These are phyloP conservation scores for Cephus pygmeus DNA, from an alignment of 2,888 invertebrate genomes.

Conservation along the genomic window DNA sequence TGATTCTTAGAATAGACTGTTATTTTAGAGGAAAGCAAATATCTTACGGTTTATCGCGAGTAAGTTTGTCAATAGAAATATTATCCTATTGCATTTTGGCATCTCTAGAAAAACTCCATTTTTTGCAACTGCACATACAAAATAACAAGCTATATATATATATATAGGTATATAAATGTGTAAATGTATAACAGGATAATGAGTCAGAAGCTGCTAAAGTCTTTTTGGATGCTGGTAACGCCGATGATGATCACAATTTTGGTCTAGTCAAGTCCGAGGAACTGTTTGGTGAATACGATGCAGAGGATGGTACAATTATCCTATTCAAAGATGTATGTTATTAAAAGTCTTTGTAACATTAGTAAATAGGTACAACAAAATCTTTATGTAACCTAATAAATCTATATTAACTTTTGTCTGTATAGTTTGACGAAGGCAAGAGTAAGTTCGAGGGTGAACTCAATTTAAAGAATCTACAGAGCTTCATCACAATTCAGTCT, in stretches of 20 bases:
- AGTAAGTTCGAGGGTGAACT: conserved; percentile 78
- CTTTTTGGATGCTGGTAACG: conserved; percentile 83
- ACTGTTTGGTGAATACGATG: conserved; percentile 83
- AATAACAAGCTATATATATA: neutral
- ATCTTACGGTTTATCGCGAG: too few species aligned
- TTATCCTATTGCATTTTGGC: too few species aligned
- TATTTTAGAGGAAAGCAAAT: too few species aligned
- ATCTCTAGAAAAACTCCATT: too few species aligned
- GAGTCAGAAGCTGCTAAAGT: conserved; percentile 83
- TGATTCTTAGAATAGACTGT: too few species aligned
- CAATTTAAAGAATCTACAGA: conserved; percentile 77
- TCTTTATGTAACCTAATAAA: conserved; percentile 1
- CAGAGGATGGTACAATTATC: conserved; percentile 81
- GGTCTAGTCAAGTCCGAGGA: conserved; percentile 85
- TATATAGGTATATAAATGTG: too few species aligned
- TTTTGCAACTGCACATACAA: neutral
- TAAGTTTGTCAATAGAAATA: too few species aligned
- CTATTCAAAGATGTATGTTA: conserved; percentile 89
- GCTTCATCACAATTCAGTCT: conserved; percentile 85
- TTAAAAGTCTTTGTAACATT: neutral
- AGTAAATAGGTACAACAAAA: conserved; percentile 10
- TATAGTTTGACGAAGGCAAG: conserved; percentile 87
- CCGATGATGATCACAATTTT: conserved; percentile 89
- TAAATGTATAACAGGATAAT: conserved; percentile 69
- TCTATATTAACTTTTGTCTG: conserved; percentile 32